A percentile compares a stretch with the other conserved stretches of the same genome.
These are phyloP conservation scores for Ia io DNA, from an alignment of 2,113 vertebrate species.

Conservation along the genomic window DNA sequence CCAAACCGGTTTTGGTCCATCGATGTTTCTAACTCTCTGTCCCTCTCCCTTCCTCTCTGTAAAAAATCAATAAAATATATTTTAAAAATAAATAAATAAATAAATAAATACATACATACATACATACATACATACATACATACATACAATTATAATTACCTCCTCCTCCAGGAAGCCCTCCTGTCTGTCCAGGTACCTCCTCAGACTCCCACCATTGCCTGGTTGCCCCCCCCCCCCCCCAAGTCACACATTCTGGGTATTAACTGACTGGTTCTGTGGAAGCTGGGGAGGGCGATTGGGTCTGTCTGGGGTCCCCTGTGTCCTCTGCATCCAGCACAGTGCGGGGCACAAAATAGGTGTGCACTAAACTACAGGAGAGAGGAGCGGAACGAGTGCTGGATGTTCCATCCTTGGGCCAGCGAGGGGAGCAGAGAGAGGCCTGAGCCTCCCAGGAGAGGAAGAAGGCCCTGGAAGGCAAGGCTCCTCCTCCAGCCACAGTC, in stretches of 20 bases:
- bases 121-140: too few species aligned
- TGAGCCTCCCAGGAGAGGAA: rapidly evolving
- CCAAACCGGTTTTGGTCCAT: too few species aligned
- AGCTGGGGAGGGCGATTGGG: rapidly evolving
- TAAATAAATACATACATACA: neutral
- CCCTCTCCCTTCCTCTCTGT: too few species aligned
- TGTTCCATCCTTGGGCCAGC: neutral
- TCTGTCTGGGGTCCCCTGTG: neutral
- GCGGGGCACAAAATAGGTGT: rapidly evolving
- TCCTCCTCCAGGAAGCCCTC: neutral
- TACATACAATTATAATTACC: neutral
- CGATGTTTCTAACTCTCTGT: too few species aligned
- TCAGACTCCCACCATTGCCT: neutral
- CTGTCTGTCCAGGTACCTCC: neutral
- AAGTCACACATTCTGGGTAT: neutral
- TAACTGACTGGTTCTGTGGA: neutral
- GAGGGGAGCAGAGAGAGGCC: neutral
- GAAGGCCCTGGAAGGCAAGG: neutral
- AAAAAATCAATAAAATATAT: too few species aligned
- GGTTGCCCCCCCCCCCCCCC: too few species aligned
- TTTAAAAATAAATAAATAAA: neutral
- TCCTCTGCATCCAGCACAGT: neutral
- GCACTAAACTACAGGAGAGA: neutral
- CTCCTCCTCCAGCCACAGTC: neutral
- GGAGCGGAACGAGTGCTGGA: neutral